Base-by-base conservation (phyloP, 1,140 invertebrate genomes). In the Akabosia matsudoensis region DNA sequence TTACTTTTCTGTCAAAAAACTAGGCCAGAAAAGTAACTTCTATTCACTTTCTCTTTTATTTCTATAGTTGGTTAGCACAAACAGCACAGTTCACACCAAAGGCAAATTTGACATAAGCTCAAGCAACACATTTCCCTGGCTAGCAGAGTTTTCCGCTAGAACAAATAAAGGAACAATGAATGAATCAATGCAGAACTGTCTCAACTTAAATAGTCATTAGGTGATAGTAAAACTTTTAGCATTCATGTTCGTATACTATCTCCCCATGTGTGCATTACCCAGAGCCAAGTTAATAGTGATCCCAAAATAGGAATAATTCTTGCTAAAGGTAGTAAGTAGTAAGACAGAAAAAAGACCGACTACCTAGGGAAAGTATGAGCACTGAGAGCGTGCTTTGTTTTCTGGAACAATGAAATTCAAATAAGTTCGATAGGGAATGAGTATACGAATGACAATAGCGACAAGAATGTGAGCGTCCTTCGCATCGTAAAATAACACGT, bases 391-490 rank as follows among this genome's bases (percentile, higher is more conserved):
- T 22, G 24, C 24, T 56, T 16, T 45, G 18, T 45, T 45, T 45
- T 7, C 18, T 3, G 54, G 4, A 2, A 67, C 61, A 67, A 67
- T 30, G 28, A 22, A 67, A 67, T 67, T 67, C 61, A 30, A 67
- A 67, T 67, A 67, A 67, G 31, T 67, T 67, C 61, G 61, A 67
- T n/a, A n/a, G 7, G 61, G 30, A 67, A 61, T 7, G 14, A 67
- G 61, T n/a, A 31, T n/a, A n/a, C n/a, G n/a, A 30, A 67, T 67
- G 61, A 67, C 61, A 67, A 67, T 67, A 30, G 61, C 28, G 61
- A 30, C 13, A 67, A 7, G 4, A 30, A 31, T 61, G 24, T 22
- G 54, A 61, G 54, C 37, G n/a, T 45, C 37, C 37, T 45, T 61
- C 24, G 54, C 54, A 61, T 61, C n/a, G n/a, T n/a, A n/a, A n/a